Percentiles rank a stretch among this genome's conserved stretches.
Conservation (phyloP, 37 sponge, comb jelly and placozoan genomes). For the Petrosia ficiformis region DNA sequence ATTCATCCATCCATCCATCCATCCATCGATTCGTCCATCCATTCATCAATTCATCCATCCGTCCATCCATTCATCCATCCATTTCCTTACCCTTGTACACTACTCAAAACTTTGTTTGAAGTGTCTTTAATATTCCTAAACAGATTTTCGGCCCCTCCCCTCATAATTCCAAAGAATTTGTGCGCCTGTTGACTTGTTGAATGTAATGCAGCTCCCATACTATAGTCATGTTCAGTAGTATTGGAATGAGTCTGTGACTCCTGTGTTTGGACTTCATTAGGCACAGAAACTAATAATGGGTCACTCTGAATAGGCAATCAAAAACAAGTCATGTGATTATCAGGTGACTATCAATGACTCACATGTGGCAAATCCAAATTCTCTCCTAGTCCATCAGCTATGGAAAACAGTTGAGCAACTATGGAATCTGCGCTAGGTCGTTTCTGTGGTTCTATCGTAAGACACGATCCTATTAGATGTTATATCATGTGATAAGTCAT, state of each 20-base stretch:
- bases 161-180: constrained; percentile 74
- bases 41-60: too few relatives aligned
- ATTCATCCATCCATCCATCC: too few relatives aligned
- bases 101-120: constrained; percentile 56
- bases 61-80: too few relatives aligned
- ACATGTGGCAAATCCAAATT: constrained; percentile 47
- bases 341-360: neutral
- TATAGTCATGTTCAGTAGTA: neutral
- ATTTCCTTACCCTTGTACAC: constrained; percentile 40
- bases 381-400: constrained; percentile 56
- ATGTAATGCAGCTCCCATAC: constrained; percentile 6
- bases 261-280: too few relatives aligned
- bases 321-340: neutral
- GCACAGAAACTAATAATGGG: neutral
- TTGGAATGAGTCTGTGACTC: neutral
- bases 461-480: constrained; percentile 48
- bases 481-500: neutral
- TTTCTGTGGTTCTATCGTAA: constrained; percentile 48
- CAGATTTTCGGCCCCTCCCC: constrained; percentile 75
- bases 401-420: constrained; percentile 49
- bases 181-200: constrained; percentile 62
- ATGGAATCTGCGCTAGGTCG: constrained; percentile 53
- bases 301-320: constrained; percentile 1
- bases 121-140: constrained; percentile 86
- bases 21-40: too few relatives aligned